phyloP scores from a whole-genome alignment of 2,888 invertebrate species.

The Epinotia brunnichana region DNA sequence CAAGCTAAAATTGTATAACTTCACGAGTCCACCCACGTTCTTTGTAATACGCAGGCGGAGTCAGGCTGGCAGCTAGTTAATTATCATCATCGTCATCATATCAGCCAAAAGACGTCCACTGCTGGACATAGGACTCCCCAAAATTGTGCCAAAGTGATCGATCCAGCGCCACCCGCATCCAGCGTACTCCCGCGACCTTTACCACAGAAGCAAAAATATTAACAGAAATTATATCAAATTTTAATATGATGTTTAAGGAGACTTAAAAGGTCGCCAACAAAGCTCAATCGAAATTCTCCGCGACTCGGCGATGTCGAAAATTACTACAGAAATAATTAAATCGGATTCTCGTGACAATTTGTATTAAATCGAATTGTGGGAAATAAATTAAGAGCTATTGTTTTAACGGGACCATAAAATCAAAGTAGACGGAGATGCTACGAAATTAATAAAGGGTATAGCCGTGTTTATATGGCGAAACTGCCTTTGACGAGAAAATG shows the following conservation, averaged over 20 bases:
- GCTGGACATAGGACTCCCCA: too few species aligned
- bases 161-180: too few species aligned
- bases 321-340: conserved; percentile 52
- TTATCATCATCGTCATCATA: too few species aligned
- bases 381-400: conserved; percentile 14
- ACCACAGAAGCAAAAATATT: neutral
- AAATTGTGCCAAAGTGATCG: too few species aligned
- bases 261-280: neutral
- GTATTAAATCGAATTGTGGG: neutral
- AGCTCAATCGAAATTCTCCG: conserved; percentile 44
- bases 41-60: too few species aligned
- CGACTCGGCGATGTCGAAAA: conserved; percentile 54
- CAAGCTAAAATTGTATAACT: too few species aligned
- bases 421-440: neutral
- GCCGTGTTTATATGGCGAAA: too few species aligned
- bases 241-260: neutral
- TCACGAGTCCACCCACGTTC: too few species aligned
- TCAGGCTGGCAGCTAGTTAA: too few species aligned
- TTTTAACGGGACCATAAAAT: neutral
- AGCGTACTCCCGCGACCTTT: too few species aligned
- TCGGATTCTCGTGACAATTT: conserved; percentile 9
- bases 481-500: too few species aligned
- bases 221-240: neutral
- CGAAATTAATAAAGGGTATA: neutral
- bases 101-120: too few species aligned